Percentiles rank a stretch among this genome's conserved stretches.
These are phyloP conservation scores for Hycleus cichorii DNA, from an alignment of 1,140 invertebrate species.

Conservation along the genomic window DNA sequence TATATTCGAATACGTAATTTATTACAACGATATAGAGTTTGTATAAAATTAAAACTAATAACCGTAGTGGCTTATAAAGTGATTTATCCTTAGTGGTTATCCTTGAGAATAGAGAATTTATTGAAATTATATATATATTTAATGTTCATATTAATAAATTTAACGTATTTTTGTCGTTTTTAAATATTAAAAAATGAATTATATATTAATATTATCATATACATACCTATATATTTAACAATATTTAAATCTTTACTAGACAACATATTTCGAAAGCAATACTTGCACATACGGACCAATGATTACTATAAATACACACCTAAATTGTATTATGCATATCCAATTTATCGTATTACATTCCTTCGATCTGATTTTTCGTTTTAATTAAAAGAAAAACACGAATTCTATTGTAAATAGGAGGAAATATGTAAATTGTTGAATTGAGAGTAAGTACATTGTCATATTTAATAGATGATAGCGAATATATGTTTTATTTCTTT, in stretches of 20 bases:
- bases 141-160: background rate
- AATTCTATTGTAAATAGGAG: background rate
- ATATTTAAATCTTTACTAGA: background rate
- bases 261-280: constrained; percentile 22
- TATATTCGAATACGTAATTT: background rate
- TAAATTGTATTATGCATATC: background rate
- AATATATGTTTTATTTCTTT: constrained; percentile 18
- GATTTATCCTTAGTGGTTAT: constrained; percentile 4
- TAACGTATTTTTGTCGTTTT: background rate
- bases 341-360: background rate
- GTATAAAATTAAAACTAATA: background rate
- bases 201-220: background rate
- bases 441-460: constrained; percentile 7
- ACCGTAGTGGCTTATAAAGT: constrained; percentile 27
- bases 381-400: background rate
- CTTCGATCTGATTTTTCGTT: too few species aligned
- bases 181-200: background rate
- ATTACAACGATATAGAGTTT: constrained; percentile 8
- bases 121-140: background rate
- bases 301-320: background rate
- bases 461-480: constrained; percentile 13
- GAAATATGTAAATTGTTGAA: constrained; percentile 16
- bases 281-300: constrained; percentile 26
- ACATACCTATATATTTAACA: too few species aligned
- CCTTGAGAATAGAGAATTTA: background rate